Conservation (phyloP, 2,888 invertebrate genomes). For the Amiota communis region DNA sequence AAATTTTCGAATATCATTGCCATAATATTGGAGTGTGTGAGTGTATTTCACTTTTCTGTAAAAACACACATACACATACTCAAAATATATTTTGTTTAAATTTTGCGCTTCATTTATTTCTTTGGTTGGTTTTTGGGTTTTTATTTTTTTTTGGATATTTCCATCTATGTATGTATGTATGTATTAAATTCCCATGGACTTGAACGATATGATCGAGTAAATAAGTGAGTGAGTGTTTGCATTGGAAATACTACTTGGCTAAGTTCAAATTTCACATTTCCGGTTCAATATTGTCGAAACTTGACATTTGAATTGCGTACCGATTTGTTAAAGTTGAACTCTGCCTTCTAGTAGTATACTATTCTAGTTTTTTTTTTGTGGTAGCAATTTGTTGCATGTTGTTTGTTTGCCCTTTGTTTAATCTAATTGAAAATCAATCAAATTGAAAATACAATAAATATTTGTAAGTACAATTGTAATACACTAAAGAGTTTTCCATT, state of each 20-base stretch:
- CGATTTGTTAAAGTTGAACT: neutral
- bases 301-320: no score
- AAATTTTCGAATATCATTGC: conserved; percentile 10
- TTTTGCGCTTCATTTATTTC: conserved; percentile 55
- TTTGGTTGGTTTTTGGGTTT: neutral
- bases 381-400: conserved; percentile 43
- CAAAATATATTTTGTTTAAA: conserved; percentile 42
- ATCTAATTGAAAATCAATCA: conserved; percentile 53
- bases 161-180: no score
- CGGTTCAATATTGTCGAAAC: conserved; percentile 50
- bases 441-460: conserved; percentile 12
- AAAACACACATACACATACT: neutral
- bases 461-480: neutral
- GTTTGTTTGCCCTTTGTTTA: conserved; percentile 38
- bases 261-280: conserved; percentile 49
- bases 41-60: neutral
- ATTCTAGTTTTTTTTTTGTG: conserved; percentile 23
- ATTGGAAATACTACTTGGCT: neutral
- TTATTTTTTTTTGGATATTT: no score
- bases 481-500: neutral
- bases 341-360: neutral
- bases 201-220: neutral
- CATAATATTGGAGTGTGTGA: neutral
- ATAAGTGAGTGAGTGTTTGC: no score
- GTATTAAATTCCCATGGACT: conserved; percentile 43